Conservation (phyloP, 2,113 vertebrate genomes). For the Poecile atricapillus region DNA sequence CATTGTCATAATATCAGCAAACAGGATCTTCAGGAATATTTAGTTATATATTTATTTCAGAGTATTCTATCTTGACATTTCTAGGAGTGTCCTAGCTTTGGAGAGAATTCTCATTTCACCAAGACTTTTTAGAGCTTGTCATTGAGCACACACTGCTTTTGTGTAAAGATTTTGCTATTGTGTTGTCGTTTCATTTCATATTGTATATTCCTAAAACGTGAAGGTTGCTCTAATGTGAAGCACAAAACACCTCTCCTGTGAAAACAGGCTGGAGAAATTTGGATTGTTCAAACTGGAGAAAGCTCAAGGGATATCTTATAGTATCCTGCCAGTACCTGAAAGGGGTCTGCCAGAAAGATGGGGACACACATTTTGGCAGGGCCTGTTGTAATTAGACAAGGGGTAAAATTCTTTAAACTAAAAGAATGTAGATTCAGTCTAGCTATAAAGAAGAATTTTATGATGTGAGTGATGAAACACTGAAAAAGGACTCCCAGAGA, state of each 20-base stretch:
- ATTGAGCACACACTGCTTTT: background rate
- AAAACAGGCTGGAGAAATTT: background rate
- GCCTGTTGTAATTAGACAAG: rapidly evolving
- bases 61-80: background rate
- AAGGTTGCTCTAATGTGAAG: background rate
- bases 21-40: background rate
- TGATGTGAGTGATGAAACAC: background rate
- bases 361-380: background rate
- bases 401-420: background rate
- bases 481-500: background rate
- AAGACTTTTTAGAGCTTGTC: background rate
- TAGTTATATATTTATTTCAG: background rate
- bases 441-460: background rate
- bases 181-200: background rate
- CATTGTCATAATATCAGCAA: background rate
- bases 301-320: background rate
- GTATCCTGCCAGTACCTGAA: background rate
- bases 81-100: background rate
- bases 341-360: background rate
- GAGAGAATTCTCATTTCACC: background rate
- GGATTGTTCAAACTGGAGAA: background rate
- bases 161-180: background rate
- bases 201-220: background rate
- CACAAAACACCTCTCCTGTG: background rate
- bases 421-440: background rate